phyloP scores from a whole-genome alignment of 2,888 invertebrate genomes.

The Cheilosia pagana region DNA sequence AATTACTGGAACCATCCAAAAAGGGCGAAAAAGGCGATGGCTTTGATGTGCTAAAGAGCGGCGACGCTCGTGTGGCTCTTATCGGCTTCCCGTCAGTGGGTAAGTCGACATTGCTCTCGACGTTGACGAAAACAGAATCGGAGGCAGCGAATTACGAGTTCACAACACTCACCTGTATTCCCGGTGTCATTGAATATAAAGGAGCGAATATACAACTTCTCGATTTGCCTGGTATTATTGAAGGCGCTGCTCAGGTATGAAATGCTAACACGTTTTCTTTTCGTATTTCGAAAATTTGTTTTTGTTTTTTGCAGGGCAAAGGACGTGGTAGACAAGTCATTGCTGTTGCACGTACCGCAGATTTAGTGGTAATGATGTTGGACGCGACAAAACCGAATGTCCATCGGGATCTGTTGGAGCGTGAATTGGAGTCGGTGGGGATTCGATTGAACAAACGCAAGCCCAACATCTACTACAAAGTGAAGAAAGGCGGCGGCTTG shows the following conservation, averaged over 20 bases:
- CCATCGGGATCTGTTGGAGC: slow-evolving; percentile 95
- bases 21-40: slow-evolving; percentile 98
- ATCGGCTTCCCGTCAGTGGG: slow-evolving; percentile 97
- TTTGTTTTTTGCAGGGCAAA: slow-evolving; percentile 86
- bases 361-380: slow-evolving; percentile 99
- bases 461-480: slow-evolving; percentile 99
- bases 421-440: slow-evolving; percentile 98
- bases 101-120: slow-evolving; percentile 96
- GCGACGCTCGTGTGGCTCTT: slow-evolving; percentile 98
- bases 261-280: too few species aligned
- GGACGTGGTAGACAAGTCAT: slow-evolving; percentile 97
- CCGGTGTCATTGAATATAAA: slow-evolving; percentile 99
- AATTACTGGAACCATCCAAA: slow-evolving; percentile 96
- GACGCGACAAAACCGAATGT: slow-evolving; percentile 99
- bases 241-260: slow-evolving; percentile 94
- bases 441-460: slow-evolving; percentile 97
- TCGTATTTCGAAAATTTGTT: background rate
- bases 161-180: slow-evolving; percentile 99
- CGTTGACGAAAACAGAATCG: slow-evolving; percentile 97
- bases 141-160: slow-evolving; percentile 99
- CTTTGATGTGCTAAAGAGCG: slow-evolving; percentile 99
- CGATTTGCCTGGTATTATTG: slow-evolving; percentile 99
- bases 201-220: slow-evolving; percentile 99
- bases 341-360: slow-evolving; percentile 98
- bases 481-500: slow-evolving; percentile 97